Evolutionary conservation across 35 echinoderm and acorn worm genomes (phyloP).

Genomic region (Ptychodera flava): DNA sequence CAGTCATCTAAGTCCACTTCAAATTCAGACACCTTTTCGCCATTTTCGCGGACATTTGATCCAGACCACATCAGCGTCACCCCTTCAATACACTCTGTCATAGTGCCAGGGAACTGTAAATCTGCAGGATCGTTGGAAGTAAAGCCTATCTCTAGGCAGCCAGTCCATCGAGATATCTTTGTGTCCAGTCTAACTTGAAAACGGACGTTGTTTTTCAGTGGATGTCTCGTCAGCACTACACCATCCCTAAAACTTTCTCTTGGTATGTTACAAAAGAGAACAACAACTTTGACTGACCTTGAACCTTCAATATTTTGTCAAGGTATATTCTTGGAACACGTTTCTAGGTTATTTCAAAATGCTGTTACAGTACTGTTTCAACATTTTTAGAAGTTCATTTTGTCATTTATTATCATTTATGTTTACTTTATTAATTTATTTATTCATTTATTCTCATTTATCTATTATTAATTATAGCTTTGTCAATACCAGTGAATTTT

Average conservation of each 20-base stretch:
- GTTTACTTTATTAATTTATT: no score
- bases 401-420: no score
- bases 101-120: background rate
- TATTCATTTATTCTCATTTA: no score
- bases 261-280: no score
- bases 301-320: no score
- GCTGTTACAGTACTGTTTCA: no score
- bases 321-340: no score
- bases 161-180: background rate
- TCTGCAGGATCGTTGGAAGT: background rate
- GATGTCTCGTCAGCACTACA: background rate
- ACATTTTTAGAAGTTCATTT: no score
- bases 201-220: background rate
- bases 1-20: background rate
- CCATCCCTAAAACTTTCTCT: background rate
- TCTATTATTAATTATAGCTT: no score
- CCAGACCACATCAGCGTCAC: background rate
- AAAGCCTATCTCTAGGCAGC: background rate
- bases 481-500: no score
- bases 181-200: background rate
- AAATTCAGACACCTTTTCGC: background rate
- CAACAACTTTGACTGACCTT: no score
- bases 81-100: background rate
- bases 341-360: no score
- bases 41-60: background rate